Evolutionary conservation across 2,888 invertebrate genomes (phyloP).

Genomic region (Hydrotaea diabolus): DNA sequence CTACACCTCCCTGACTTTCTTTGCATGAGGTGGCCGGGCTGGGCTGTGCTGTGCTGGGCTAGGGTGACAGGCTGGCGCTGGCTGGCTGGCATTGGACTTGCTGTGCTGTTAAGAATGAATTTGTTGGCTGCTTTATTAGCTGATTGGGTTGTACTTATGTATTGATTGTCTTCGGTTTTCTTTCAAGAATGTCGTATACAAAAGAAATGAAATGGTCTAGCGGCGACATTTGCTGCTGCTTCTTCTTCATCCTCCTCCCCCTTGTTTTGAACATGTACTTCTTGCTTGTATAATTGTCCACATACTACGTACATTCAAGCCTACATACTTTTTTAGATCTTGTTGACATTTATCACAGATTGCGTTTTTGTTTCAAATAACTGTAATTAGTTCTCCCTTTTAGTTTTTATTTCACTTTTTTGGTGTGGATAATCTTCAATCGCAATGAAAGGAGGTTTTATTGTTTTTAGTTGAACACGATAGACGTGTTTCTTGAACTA

Average conservation of each 20-base stretch:
- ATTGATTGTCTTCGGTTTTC: constrained; percentile 62
- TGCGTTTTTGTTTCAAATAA: constrained; percentile 49
- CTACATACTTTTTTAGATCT: constrained; percentile 44
- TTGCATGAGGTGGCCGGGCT: constrained; percentile 15
- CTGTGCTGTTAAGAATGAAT: constrained; percentile 17
- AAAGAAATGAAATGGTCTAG: constrained; percentile 19
- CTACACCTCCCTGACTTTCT: not conserved
- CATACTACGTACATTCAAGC: not conserved
- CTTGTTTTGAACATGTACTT: not conserved
- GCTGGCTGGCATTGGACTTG: not conserved
- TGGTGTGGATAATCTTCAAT: not conserved
- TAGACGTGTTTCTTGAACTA: not conserved
- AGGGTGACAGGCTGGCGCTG: too few relatives aligned
- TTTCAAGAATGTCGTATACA: constrained; percentile 43
- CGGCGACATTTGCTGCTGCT: not conserved
- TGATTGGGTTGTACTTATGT: constrained; percentile 1
- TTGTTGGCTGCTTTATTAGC: not conserved
- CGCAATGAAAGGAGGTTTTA: not conserved
- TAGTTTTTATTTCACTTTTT: not conserved
- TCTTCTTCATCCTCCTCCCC: not conserved
- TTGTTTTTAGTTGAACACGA: constrained; percentile 1
- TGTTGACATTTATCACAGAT: constrained; percentile 59
- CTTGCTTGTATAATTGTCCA: not conserved
- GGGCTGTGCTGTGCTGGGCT: too few relatives aligned
- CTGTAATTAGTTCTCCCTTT: constrained; percentile 49